Evolutionary conservation across 2,113 vertebrate species (phyloP), one percentile per base, ranked within the genome.

Genomic region (Embiotoca jacksoni): DNA sequence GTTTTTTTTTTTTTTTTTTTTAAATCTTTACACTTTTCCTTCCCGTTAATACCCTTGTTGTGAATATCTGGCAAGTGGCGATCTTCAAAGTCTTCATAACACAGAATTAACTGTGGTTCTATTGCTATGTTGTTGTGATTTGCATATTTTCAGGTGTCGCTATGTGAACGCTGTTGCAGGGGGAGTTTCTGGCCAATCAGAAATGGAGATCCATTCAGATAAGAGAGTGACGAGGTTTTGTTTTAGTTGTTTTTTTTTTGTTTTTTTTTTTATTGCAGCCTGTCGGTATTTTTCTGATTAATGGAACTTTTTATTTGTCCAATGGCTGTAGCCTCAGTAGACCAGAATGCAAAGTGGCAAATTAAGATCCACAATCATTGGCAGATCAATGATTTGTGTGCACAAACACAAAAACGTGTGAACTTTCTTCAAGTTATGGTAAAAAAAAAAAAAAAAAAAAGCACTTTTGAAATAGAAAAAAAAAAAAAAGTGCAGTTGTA

Each of bases 51-150:
- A 80, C 90, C 91, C 85, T 90, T 75, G 76, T 84, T 96, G 96
- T 97, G 96, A 97, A 96, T 96, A 95, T 98, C 96, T 98, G 97
- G 97, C 96, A 96, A 97, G 90, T 96, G 97, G 96, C 96, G 96
- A 96, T 96, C 96, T 96, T 96, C 93, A 95, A 95, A 89, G 81
- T 92, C 88, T 89, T 87, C 78, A 82, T 90, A 81, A 86, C 78
- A 84, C 90, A 90, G 83, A 81, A 70, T 81, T 83, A 87, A 88
- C 96, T 97, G 97, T 98, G 96, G 94, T 97, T 92, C 96, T 96
- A 96, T 92, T 86, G 90, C 89, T 90, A 88, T 94, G 96, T 97
- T 96, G 96, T 97, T 97, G 96, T 97, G 97, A 80, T 96, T 97
- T 96, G 96, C 95, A 96, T 96, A 88, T 96, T 94, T 96, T 94